Conservation (phyloP, 1,140 invertebrate genomes). For the Heliconius hewitsoni region DNA sequence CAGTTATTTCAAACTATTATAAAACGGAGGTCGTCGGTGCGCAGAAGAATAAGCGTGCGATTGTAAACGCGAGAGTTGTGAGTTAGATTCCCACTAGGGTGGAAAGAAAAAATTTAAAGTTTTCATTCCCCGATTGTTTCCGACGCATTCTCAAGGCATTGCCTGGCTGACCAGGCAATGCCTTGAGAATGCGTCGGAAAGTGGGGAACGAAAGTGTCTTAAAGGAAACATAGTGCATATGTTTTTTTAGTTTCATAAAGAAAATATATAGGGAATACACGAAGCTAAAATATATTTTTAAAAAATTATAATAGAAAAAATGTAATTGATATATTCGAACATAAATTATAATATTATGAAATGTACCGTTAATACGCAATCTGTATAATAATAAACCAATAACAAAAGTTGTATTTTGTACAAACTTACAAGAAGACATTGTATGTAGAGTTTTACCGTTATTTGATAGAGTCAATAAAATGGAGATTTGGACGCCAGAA, state of each 20-base stretch:
- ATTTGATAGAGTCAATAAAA: constrained; percentile 22
- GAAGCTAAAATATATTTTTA: too few species aligned
- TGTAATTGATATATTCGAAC: not conserved
- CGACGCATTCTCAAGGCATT: too few species aligned
- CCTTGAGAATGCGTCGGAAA: too few species aligned
- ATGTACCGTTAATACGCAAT: not conserved
- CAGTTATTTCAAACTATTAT: not conserved
- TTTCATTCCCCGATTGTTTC: too few species aligned
- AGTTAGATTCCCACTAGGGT: not conserved
- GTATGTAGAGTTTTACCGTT: constrained; percentile 18
- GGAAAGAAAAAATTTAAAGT: too few species aligned
- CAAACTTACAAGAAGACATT: constrained; percentile 15
- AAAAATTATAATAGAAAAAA: not conserved
- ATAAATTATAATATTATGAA: not conserved
- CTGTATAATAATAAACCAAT: constrained; percentile 1
- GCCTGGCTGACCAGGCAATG: too few species aligned
- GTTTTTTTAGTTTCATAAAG: too few species aligned
- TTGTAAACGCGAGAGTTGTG: not conserved
- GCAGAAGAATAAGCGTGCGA: too few species aligned
- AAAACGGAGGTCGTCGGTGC: not conserved
- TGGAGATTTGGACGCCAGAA: constrained; percentile 19
- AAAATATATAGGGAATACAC: too few species aligned
- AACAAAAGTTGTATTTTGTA: not conserved
- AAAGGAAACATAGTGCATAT: too few species aligned
- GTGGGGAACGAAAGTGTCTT: too few species aligned